Percentiles rank a stretch among this genome's conserved stretches.
phyloP scores from a whole-genome alignment of 2,797 vertebrate genomes.

The Sebastes vulpes region DNA sequence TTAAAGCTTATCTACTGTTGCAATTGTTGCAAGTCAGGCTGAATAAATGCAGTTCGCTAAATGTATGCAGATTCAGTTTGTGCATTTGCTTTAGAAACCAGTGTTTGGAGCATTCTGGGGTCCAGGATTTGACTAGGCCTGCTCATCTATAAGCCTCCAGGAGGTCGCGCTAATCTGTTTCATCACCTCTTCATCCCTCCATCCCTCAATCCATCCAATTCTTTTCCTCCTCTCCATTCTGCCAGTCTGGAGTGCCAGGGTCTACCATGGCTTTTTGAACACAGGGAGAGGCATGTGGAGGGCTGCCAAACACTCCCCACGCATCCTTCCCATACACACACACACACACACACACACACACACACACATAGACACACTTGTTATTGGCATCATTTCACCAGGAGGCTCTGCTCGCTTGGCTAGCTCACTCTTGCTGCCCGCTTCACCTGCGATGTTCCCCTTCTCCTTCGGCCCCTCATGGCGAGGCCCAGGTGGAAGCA shows the following conservation, averaged over 20 bases:
- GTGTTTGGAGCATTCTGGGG: background rate
- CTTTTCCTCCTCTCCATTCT: constrained; percentile 4
- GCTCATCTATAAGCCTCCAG: constrained; percentile 33
- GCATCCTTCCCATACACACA: background rate
- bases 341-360: background rate
- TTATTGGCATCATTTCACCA: constrained; percentile 21
- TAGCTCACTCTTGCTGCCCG: background rate
- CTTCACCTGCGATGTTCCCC: constrained; percentile 42
- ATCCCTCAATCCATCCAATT: constrained; percentile 27
- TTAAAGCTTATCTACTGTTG: constrained; percentile 4
- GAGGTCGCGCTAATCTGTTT: constrained; percentile 45
- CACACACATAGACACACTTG: background rate
- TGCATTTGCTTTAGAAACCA: background rate
- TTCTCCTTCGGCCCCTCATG: background rate
- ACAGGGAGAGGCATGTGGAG: constrained; percentile 14
- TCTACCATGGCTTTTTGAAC: constrained; percentile 26
- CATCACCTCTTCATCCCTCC: constrained; percentile 44
- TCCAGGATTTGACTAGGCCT: background rate
- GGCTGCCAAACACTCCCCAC: constrained; percentile 35
- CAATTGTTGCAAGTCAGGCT: constrained; percentile 8
- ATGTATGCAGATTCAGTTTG: background rate
- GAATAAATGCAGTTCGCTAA: constrained; percentile 3
- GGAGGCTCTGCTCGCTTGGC: constrained; percentile 1
- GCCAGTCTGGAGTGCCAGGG: constrained; percentile 37
- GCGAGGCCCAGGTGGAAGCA: constrained; percentile 10